These are phyloP conservation scores for Ceratosolen solmsi DNA, from an alignment of 1,140 invertebrate species.

Conservation along the genomic window DNA sequence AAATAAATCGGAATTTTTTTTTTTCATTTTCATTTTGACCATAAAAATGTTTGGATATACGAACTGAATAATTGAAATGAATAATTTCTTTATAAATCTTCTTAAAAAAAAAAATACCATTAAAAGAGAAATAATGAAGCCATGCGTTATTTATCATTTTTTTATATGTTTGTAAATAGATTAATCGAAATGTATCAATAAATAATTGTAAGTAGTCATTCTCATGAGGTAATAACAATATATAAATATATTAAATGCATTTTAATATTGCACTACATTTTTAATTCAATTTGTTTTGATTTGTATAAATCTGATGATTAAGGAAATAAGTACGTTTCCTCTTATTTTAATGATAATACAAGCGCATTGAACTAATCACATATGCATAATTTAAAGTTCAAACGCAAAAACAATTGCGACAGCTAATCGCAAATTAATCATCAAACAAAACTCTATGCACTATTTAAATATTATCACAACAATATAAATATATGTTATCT, in stretches of 20 bases:
- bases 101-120: too few relatives aligned
- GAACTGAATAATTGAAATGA: too few relatives aligned
- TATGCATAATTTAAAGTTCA: conserved; percentile 28
- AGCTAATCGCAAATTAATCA: background rate
- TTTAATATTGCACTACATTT: background rate
- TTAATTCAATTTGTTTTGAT: background rate
- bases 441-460: conserved; percentile 11
- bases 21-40: too few relatives aligned
- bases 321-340: background rate
- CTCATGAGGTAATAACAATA: too few relatives aligned
- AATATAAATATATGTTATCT: background rate
- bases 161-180: too few relatives aligned
- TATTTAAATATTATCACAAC: conserved; percentile 2
- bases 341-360: background rate
- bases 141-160: too few relatives aligned
- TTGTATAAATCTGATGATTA: background rate
- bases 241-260: too few relatives aligned
- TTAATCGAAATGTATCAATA: background rate
- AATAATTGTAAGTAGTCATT: background rate
- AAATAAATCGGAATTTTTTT: too few relatives aligned
- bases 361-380: conserved; percentile 11
- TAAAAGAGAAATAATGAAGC: too few relatives aligned
- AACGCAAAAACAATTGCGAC: background rate
- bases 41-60: too few relatives aligned
- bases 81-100: too few relatives aligned